These are phyloP conservation scores for Perodicticus potto DNA, from an alignment of 2,797 vertebrate genomes.

Conservation along the genomic window DNA sequence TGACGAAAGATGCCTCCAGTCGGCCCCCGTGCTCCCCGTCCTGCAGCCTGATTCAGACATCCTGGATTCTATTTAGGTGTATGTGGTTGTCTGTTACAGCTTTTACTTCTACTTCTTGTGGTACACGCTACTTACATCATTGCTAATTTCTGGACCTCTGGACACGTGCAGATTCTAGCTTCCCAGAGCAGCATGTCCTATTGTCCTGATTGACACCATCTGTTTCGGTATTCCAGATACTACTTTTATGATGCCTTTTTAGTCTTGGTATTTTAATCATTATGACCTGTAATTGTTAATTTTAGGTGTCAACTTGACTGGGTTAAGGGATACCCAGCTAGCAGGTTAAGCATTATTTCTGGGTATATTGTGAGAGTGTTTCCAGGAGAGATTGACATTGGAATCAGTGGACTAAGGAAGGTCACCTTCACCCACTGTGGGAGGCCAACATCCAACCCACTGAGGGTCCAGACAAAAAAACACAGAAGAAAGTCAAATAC, in stretches of 20 bases:
- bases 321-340: not conserved
- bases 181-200: not conserved
- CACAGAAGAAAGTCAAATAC: not conserved
- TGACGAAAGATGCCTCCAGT: too few relatives aligned
- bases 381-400: not conserved
- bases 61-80: not conserved
- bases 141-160: not conserved
- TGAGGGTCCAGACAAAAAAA: not conserved
- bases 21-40: not conserved
- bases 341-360: not conserved
- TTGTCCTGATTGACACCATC: not conserved
- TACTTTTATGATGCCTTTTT: not conserved
- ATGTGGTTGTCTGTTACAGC: not conserved
- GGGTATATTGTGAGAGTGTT: not conserved
- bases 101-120: not conserved
- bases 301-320: not conserved
- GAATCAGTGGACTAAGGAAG: not conserved
- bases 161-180: not conserved
- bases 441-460: not conserved
- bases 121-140: not conserved
- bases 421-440: not conserved
- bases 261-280: not conserved
- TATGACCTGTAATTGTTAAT: not conserved
- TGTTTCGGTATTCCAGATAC: not conserved
- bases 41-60: not conserved